Base-by-base conservation (phyloP, 2,113 vertebrate genomes). In the Cairina moschata region DNA sequence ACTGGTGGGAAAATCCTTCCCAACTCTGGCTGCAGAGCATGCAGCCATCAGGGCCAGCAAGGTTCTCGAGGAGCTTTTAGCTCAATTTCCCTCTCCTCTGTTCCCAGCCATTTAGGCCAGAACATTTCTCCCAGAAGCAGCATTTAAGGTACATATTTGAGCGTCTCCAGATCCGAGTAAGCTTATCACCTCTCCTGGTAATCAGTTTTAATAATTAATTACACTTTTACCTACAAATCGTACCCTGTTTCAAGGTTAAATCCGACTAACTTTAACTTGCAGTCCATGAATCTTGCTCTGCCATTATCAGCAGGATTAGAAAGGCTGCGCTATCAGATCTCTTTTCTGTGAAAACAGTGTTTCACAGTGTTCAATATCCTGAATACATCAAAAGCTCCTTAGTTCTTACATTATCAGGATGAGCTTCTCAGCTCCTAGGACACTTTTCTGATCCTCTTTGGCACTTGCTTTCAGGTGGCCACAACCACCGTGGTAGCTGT, bases 401-500 rank as follows among this genome's bases (percentile, higher is more conserved):
- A 65, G 65, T 18, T 59, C 9, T 83, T 79, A n/a, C 38, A 14
- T 28, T 62, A 29, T 75, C 72, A 68, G 29, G 5, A n/a, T 76
- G 17, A 42, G 26, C 71, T 54, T 58, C 8, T 38, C 46, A 1
- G 1, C 63, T 91, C 59, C 38, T 66, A 55, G 48, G 36, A 31
- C 42, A 16, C 38, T 92, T 59, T 29, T 20, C 0, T 48, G 79
- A 20, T 71, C 36, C 36, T 67, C 20, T 31, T 72, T 83, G 44
- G 36, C 31, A 20, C 17, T 77, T 66, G 25, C 66, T 90, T 82
- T 59, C 59, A 63, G 62, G 54, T 80, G 29, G 23, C 48, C n/a
- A 31, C 28, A n/a, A 40, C 42, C 56, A 42, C 38, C 4, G 25
- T 29, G 28, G 17, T 72, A 10, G 1, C 0, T 50, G 2, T 7